Evolutionary conservation across 2,113 vertebrate species (phyloP).

Genomic region (Chloropsis hardwickii): DNA sequence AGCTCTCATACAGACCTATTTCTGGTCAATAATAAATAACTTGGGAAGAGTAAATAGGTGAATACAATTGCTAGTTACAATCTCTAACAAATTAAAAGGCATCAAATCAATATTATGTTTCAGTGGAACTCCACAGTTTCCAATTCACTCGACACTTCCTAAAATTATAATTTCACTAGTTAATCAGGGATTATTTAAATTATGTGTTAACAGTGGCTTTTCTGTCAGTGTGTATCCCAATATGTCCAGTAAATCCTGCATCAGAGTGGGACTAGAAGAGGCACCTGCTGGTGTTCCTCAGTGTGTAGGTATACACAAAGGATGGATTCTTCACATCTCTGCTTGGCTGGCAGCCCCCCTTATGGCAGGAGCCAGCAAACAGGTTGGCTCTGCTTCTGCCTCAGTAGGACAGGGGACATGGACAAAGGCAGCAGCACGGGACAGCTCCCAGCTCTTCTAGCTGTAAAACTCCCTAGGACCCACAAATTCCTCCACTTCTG

Average conservation of each 20-base stretch:
- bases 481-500: background rate
- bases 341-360: background rate
- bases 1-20: background rate
- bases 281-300: background rate
- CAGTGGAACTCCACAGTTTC: background rate
- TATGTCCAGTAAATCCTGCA: background rate
- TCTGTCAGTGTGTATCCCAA: background rate
- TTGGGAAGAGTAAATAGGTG: background rate
- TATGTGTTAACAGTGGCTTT: background rate
- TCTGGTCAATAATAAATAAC: conserved; percentile 38
- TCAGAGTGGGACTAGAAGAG: background rate
- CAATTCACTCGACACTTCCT: conserved; percentile 24
- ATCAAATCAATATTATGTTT: conserved; percentile 22
- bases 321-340: background rate
- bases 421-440: background rate
- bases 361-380: background rate
- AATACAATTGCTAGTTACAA: background rate
- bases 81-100: conserved; percentile 23
- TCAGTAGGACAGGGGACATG: background rate
- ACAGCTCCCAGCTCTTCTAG: background rate
- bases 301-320: background rate
- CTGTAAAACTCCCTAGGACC: background rate
- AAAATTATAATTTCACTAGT: conserved; percentile 49
- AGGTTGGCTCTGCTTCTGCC: background rate
- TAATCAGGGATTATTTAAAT: conserved; percentile 54